phyloP scores from a whole-genome alignment of 2,113 vertebrate genomes.

The Pelobates fuscus region DNA sequence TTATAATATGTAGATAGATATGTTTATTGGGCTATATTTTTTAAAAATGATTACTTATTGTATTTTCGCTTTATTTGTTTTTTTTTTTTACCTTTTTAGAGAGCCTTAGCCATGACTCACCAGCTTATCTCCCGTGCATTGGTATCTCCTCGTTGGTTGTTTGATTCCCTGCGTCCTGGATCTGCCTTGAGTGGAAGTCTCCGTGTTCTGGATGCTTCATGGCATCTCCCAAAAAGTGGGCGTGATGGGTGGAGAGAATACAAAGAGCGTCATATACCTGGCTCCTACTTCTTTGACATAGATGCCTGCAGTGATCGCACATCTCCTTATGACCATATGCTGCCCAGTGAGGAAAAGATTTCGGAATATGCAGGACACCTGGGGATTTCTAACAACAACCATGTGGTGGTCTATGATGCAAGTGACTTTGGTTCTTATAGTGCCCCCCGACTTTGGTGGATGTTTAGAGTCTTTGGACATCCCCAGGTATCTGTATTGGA shows the following conservation, averaged over 20 bases:
- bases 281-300: conserved; percentile 84
- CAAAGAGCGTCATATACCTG: conserved; percentile 79
- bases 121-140: conserved; percentile 75
- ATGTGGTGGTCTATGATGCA: conserved; percentile 90
- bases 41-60: too few species aligned
- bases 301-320: conserved; percentile 82
- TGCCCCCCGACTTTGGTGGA: conserved; percentile 93
- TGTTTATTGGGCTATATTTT: too few species aligned
- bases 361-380: conserved; percentile 76
- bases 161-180: conserved; percentile 71
- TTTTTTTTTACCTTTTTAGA: not conserved
- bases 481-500: conserved; percentile 82
- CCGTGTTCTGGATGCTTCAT: conserved; percentile 84
- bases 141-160: conserved; percentile 84
- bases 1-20: too few species aligned
- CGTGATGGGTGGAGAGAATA: conserved; percentile 78
- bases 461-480: conserved; percentile 92
- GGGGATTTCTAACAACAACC: conserved; percentile 80
- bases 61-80: too few species aligned
- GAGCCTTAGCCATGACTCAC: conserved; percentile 69
- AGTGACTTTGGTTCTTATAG: conserved; percentile 84
- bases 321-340: conserved; percentile 84
- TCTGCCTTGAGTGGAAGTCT: conserved; percentile 70
- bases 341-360: conserved; percentile 76
- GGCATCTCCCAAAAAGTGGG: conserved; percentile 83